These are phyloP conservation scores for Eubasilissa regina DNA, from an alignment of 1,140 invertebrate species.

Conservation along the genomic window DNA sequence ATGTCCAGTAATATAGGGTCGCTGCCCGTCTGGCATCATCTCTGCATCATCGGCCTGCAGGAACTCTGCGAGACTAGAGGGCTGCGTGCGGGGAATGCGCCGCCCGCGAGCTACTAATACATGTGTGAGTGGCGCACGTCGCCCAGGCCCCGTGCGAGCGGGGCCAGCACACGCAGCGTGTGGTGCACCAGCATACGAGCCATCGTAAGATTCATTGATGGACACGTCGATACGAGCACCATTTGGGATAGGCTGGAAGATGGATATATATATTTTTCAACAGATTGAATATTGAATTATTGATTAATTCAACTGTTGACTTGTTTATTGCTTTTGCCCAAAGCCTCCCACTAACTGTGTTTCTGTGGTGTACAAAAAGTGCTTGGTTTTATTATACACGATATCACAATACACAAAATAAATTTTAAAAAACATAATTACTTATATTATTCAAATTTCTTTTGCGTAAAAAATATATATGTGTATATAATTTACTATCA, in stretches of 20 bases:
- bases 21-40: constrained; percentile 80
- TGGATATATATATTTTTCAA: neutral
- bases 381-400: too few species aligned
- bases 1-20: constrained; percentile 91
- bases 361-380: too few species aligned
- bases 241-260: constrained; percentile 81
- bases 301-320: too few species aligned
- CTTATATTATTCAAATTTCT: too few species aligned
- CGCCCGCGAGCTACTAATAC: constrained; percentile 72
- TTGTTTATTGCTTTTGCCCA: too few species aligned
- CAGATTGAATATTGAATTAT: too few species aligned
- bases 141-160: constrained; percentile 85
- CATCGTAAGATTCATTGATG: constrained; percentile 95
- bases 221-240: constrained; percentile 95
- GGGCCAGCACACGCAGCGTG: constrained; percentile 88
- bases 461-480: too few species aligned
- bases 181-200: constrained; percentile 95
- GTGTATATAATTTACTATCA: too few species aligned
- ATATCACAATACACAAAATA: too few species aligned
- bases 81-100: constrained; percentile 74
- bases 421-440: too few species aligned
- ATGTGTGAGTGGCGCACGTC: constrained; percentile 88
- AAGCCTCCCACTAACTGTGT: too few species aligned
- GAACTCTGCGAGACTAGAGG: constrained; percentile 87
- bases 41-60: constrained; percentile 87